Evolutionary conservation across 2,888 invertebrate species (phyloP).

Genomic region (Thalpophila matura): DNA sequence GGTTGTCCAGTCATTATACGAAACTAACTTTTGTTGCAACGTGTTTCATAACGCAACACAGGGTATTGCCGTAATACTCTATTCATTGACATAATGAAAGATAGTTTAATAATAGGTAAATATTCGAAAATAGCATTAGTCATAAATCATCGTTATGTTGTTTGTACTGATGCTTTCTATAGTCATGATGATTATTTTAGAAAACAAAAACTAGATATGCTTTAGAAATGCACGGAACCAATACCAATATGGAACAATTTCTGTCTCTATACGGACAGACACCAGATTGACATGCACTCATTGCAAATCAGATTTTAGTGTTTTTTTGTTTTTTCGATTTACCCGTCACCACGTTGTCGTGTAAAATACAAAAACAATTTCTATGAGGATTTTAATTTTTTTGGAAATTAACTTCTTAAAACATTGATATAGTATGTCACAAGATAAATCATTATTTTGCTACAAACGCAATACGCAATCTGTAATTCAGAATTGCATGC

Average conservation of each 20-base stretch:
- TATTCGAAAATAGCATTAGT: too few relatives aligned
- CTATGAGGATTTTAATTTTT: neutral
- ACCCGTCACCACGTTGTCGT: too few relatives aligned
- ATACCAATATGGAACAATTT: neutral
- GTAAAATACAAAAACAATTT: too few relatives aligned
- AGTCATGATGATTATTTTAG: too few relatives aligned
- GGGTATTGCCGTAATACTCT: neutral
- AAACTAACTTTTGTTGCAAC: constrained; percentile 9
- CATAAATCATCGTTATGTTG: too few relatives aligned
- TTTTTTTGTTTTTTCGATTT: neutral
- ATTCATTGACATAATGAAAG: too few relatives aligned
- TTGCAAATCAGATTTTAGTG: neutral
- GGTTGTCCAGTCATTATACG: constrained; percentile 1
- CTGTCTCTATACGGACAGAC: neutral
- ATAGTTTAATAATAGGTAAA: too few relatives aligned
- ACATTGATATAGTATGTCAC: neutral
- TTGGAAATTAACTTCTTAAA: neutral
- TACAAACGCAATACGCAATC: constrained; percentile 28
- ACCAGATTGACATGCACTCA: neutral
- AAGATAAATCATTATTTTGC: constrained; percentile 9
- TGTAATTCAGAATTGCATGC: constrained; percentile 16
- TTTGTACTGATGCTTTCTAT: too few relatives aligned
- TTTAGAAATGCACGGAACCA: too few relatives aligned
- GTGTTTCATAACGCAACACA: constrained; percentile 17
- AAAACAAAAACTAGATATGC: too few relatives aligned